Evolutionary conservation across 1,140 invertebrate genomes (phyloP), one percentile per base, ranked within the genome.

Genomic region (Drosophila aff.): DNA sequence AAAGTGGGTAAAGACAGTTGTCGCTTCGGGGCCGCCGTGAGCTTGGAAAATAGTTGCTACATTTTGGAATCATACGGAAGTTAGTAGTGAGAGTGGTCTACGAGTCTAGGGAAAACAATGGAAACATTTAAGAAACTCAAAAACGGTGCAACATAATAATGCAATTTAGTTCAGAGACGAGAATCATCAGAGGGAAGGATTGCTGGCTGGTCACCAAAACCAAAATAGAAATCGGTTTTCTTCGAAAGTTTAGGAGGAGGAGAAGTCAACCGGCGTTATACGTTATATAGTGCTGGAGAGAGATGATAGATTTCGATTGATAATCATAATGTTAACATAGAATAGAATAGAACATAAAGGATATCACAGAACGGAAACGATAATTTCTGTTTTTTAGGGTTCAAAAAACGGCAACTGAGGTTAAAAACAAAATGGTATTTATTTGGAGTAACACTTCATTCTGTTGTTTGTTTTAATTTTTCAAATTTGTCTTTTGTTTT

Each of bases 351-450:
- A 46, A 76, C 23, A 15, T 31, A 53, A 31, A 44, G 47, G 33
- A 73, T 43, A 73, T 43, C 44, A 61, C 44, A 64, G 36, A 76
- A 58, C 21, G 28, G 16, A 60, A 74, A 44, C 66, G 43, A 61
- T 68, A 67, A 69, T 50, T 74, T 81, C 59, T 16, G 50, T 4
- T 52, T 64, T 64, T 75, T 15, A 33, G 38, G 33, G 40, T 57
- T 40, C 10, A 46, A 47, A 40, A 26, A 57, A 75, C 71, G 72
- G 72, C 72, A 75, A 75, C 71, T 75, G 28, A 75, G 43, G 43
- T 75, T 15, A 49, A 78, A 91, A 80, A 10, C 68, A 74, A 61
- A 61, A 73, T 59, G 11, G 59, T 60, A 79, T 62, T 76, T 74
- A 41, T 72, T 58, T 69, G 43, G 62, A 65, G 40, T 69, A 77